Evolutionary conservation across 2,113 vertebrate species (phyloP).

Genomic region (Prietella phreatophila): DNA sequence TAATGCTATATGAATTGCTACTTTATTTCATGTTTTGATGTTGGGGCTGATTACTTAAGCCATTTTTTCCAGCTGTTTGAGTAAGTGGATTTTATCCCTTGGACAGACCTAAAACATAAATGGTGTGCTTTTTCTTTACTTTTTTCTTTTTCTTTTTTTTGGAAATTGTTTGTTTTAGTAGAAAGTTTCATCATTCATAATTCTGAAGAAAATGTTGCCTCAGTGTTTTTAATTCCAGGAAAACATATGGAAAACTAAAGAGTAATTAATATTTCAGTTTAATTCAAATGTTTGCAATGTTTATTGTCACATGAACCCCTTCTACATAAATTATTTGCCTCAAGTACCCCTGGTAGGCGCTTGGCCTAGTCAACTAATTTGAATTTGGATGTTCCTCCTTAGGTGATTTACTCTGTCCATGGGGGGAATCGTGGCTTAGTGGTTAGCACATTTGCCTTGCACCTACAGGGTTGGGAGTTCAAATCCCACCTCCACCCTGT

Average conservation of each 20-base stretch:
- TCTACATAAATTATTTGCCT: too few relatives aligned
- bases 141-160: too few relatives aligned
- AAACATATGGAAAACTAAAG: not conserved
- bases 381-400: not conserved
- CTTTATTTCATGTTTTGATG: slow-evolving; percentile 46
- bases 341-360: too few relatives aligned
- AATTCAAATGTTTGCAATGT: too few relatives aligned
- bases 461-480: too few relatives aligned
- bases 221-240: not conserved
- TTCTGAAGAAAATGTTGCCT: not conserved
- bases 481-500: too few relatives aligned
- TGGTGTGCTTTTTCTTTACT: not conserved
- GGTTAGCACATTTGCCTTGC: too few relatives aligned
- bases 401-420: too few relatives aligned
- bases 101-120: not conserved
- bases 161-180: not conserved
- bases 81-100: slow-evolving; percentile 14
- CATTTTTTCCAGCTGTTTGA: slow-evolving; percentile 11
- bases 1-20: slow-evolving; percentile 49
- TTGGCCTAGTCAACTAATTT: not conserved
- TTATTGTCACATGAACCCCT: too few relatives aligned
- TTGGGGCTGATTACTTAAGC: slow-evolving; percentile 3
- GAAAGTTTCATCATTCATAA: not conserved
- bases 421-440: too few relatives aligned
- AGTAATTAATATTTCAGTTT: not conserved